Percentiles rank a stretch among this genome's conserved stretches.
phyloP scores from a whole-genome alignment of 2,888 invertebrate genomes.

The Drosophila nr. medialis region DNA sequence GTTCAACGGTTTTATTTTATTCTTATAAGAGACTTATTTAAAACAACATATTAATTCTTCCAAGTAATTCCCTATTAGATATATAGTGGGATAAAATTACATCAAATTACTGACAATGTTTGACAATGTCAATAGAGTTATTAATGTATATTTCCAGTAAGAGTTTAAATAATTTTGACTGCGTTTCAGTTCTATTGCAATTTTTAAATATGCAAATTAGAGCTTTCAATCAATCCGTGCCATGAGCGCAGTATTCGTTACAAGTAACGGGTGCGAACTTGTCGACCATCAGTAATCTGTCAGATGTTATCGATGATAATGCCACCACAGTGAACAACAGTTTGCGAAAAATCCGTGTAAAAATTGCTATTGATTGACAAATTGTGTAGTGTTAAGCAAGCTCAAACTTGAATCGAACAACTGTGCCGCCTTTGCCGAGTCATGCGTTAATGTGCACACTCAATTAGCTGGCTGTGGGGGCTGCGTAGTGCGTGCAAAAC shows the following conservation, averaged over 20 bases:
- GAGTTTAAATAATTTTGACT: neutral
- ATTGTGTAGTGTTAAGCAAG: slow-evolving; percentile 31
- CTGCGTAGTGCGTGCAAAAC: slow-evolving; percentile 39
- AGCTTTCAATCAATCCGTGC: neutral
- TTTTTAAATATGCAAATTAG: neutral
- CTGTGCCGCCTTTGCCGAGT: slow-evolving; percentile 25
- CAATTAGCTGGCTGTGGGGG: slow-evolving; percentile 37
- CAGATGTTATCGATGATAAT: slow-evolving; percentile 54
- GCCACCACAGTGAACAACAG: slow-evolving; percentile 74
- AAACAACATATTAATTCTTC: neutral
- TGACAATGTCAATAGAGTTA: neutral
- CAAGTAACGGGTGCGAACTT: slow-evolving; percentile 17
- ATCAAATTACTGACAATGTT: neutral
- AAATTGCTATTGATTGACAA: slow-evolving; percentile 64
- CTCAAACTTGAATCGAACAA: slow-evolving; percentile 27
- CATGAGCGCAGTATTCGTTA: slow-evolving; percentile 4
- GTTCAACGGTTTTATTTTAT: neutral
- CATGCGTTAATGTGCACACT: slow-evolving; percentile 43
- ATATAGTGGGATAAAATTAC: neutral
- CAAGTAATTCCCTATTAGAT: neutral
- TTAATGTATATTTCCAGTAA: neutral
- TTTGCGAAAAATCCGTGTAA: slow-evolving; percentile 71
- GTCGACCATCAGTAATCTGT: slow-evolving; percentile 36
- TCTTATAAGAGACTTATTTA: neutral
- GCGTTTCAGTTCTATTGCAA: neutral